Conservation (phyloP, 2,888 invertebrate species). For the Drosophila paranaensis region DNA sequence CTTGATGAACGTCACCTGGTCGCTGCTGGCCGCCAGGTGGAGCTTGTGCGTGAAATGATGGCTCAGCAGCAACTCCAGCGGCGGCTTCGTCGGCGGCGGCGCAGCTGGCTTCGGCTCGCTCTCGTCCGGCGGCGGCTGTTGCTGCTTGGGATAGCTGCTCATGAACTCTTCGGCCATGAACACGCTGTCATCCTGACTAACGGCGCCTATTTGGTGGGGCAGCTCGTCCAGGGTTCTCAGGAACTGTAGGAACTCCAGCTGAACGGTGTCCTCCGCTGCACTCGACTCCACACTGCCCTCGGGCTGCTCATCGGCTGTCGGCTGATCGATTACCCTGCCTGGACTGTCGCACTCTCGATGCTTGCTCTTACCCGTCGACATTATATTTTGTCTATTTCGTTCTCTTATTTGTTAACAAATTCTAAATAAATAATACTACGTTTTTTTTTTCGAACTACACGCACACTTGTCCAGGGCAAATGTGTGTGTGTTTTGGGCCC, state of each 20-base stretch:
- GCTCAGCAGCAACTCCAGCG: neutral
- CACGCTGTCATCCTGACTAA: conserved; percentile 4
- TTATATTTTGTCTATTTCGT: neutral
- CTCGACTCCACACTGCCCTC: neutral
- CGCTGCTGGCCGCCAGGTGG: conserved; percentile 35
- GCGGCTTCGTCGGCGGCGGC: neutral
- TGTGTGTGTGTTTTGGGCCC: conserved; percentile 10
- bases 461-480: conserved; percentile 20
- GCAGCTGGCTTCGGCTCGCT: neutral
- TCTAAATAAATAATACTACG: conserved; percentile 2
- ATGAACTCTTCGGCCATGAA: neutral
- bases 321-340: neutral
- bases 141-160: neutral
- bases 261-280: neutral
- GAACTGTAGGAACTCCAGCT: conserved; percentile 33
- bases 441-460: conserved; percentile 5
- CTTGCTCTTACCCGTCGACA: conserved; percentile 16
- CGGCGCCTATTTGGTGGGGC: neutral
- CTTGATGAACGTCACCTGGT: conserved; percentile 18
- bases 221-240: conserved; percentile 17
- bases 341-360: conserved; percentile 12
- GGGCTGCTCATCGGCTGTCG: conserved; percentile 12
- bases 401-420: neutral
- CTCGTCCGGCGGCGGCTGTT: no score
- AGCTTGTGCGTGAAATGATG: conserved; percentile 50